Base-by-base conservation (phyloP, 2,113 vertebrate species). In the Rousettus leschenaultii region DNA sequence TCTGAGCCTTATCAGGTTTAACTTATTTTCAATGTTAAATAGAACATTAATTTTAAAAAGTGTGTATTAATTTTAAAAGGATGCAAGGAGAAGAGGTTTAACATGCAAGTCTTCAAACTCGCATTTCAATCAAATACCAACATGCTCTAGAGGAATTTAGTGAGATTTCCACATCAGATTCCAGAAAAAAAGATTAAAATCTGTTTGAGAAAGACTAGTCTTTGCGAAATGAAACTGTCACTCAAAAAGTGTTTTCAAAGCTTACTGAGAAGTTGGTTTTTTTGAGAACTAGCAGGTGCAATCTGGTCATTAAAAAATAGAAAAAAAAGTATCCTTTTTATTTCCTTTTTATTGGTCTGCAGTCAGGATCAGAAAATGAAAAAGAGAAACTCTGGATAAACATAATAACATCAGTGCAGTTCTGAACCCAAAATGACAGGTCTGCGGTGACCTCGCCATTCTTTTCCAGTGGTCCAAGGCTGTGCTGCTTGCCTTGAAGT, bases 181-280 rank as follows among this genome's bases (percentile, higher is more conserved):
- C 33, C 73, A 71, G 40, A 48, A 83, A 77, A 89, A 94, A 94
- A 97, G 89, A 95, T 92, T 89, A 91, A 96, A 95, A 96, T 94
- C 78, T 78, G 73, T 89, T 88, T 91, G 89, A 93, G 79, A 89
- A 96, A 90, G 35, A 15, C 57, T 35, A 28, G 85, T 79, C 65
- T 86, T 92, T 48, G 78, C 71, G 87, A 92, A 95, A 96, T 94
- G 48, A 97, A 96, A 93, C 75, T 89, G 80, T 87, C 96, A 88
- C 51, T 97, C 95, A 93, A 93, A 92, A 83, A 84, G 70, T 22
- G 7, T 88, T 51, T 94, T 85, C 82, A 96, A 96, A 94, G 90
- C 73, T 66, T 85, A 88, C 7, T 5, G 68, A 78, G 83, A 85
- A 75, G 43, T 43, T 95, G 59, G 26, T 7, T 74, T 66, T 95